Evolutionary conservation across 2,888 invertebrate genomes (phyloP).

Genomic region (Tenthredo mesomela): DNA sequence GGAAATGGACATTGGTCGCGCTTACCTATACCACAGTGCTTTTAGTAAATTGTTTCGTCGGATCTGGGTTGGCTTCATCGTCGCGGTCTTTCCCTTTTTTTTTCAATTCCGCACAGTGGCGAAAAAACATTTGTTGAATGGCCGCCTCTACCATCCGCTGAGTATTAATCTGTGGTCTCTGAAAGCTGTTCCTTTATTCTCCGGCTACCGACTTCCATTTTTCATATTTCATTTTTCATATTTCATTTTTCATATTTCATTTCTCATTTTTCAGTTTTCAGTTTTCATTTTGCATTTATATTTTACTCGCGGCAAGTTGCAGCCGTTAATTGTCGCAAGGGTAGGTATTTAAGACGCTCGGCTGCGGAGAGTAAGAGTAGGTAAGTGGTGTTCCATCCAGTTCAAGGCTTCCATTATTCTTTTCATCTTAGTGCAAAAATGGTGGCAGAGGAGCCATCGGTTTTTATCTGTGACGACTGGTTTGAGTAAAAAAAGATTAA

Average conservation of each 20-base stretch:
- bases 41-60: slow-evolving; percentile 42
- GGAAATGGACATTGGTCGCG: slow-evolving; percentile 14
- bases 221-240: neutral
- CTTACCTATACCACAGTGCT: slow-evolving; percentile 3
- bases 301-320: slow-evolving; percentile 11
- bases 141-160: slow-evolving; percentile 1
- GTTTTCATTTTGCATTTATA: slow-evolving; percentile 13
- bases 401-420: slow-evolving; percentile 19
- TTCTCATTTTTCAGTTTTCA: neutral
- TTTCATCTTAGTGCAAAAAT: neutral
- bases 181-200: slow-evolving; percentile 33
- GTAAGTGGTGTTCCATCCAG: slow-evolving; percentile 10
- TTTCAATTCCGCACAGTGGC: slow-evolving; percentile 14
- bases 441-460: neutral
- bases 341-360: slow-evolving; percentile 40
- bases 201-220: neutral
- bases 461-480: neutral
- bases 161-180: slow-evolving; percentile 36
- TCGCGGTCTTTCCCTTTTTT: slow-evolving; percentile 2
- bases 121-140: slow-evolving; percentile 19
- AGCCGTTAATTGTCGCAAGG: slow-evolving; percentile 34
- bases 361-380: neutral
- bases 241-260: neutral
- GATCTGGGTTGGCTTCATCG: slow-evolving; percentile 7
- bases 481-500: neutral